Evolutionary conservation across 2,797 vertebrate genomes (phyloP).

Genomic region (Poecilia gillii): DNA sequence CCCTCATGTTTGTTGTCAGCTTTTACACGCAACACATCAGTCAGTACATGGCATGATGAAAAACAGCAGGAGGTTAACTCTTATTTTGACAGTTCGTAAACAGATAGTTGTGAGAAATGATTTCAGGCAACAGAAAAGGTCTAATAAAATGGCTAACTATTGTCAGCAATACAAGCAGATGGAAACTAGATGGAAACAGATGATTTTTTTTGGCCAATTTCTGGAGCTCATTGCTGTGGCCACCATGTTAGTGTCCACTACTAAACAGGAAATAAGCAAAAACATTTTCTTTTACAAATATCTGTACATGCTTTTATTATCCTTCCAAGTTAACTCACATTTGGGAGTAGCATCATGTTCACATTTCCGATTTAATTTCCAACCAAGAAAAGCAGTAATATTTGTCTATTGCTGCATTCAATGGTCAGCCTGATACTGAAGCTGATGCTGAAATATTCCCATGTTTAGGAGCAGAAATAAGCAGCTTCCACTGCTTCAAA

Average conservation of each 20-base stretch:
- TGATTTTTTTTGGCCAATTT: neutral
- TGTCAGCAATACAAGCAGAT: neutral
- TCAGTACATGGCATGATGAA: conserved; percentile 19
- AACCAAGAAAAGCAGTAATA: neutral
- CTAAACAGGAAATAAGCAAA: neutral
- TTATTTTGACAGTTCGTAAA: conserved; percentile 14
- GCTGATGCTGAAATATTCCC: neutral
- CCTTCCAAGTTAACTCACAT: too few relatives aligned
- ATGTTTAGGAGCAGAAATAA: neutral
- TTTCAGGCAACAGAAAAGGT: conserved; percentile 4
- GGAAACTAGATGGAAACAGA: neutral
- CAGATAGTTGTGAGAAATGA: conserved; percentile 21
- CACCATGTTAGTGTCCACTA: neutral
- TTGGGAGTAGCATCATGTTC: neutral
- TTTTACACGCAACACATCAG: conserved; percentile 11
- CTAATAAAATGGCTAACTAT: conserved; percentile 6
- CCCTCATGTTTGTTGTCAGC: conserved; percentile 20
- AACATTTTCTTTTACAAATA: neutral
- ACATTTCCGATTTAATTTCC: neutral
- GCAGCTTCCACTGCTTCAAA: neutral
- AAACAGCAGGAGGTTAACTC: conserved; percentile 3
- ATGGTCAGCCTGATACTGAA: neutral
- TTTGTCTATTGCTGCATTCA: neutral
- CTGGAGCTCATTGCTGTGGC: neutral
- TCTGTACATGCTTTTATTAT: neutral